Evolutionary conservation across 2,888 invertebrate species (phyloP), one percentile per base, ranked within the genome.

Genomic region (Morpho helenor): DNA sequence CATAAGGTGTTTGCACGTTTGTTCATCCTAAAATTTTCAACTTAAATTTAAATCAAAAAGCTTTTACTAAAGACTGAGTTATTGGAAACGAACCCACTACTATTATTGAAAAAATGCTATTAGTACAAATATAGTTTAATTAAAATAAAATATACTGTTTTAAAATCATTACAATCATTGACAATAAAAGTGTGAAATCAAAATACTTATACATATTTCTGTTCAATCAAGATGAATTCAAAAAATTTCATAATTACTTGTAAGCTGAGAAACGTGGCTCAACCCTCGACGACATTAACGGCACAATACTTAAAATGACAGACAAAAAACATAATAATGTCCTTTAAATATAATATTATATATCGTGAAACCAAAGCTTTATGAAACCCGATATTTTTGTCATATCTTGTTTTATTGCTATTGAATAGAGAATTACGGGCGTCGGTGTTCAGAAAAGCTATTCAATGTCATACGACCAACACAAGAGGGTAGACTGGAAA

Each of bases 361-460:
- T 83, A 84, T 87, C 84, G 85, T 80, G 85, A 84, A 86, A 86
- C 84, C 82, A 84, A 85, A 85, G 84, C 89, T 90, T 86, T 90
- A 89, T 90, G 91, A 90, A 91, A 91, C 82, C 82, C 70, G 91
- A 91, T 91, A 91, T 87, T 89, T 89, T 90, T 91, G 91, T 91
- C 91, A 91, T 91, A 91, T 89, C 87, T 85, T 79, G 80, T 83
- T 88, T 88, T 89, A 86, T 87, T 82, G 80, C 82, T 77, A 72
- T 73, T 87, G 84, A 83, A 85, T 84, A 79, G 83, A 78, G 81
- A 82, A 77, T 80, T 77, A 80, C 79, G 74, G 73, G 72, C 72
- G 73, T 72, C 74, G 70, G 73, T 67, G 70, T 71, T 74, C 74
- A 72, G 75, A 71, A 73, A 75, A 74, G 74, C 79, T 70, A 82